Conservation (phyloP, 1,140 invertebrate genomes). For the Drosophila malerkotliana region DNA sequence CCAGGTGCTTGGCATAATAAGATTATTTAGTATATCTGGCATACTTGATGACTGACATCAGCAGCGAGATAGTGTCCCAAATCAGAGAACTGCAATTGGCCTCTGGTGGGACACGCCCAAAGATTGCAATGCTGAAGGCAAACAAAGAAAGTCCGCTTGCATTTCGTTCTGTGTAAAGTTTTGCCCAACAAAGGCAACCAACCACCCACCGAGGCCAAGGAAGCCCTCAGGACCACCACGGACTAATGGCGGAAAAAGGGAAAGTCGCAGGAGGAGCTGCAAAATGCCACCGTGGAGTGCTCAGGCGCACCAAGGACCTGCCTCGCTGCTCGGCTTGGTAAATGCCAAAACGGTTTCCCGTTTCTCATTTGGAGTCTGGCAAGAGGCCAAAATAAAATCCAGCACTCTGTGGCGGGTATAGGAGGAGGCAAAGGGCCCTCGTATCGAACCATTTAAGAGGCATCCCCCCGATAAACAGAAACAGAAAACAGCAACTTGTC, state of each 20-base stretch:
- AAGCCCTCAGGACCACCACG: constrained; percentile 26
- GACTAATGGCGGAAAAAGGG: constrained; percentile 42
- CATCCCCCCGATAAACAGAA: constrained; percentile 54
- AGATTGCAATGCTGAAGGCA: constrained; percentile 1
- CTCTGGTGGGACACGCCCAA: constrained; percentile 35
- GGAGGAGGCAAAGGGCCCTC: constrained; percentile 26
- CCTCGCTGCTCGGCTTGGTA: constrained; percentile 3
- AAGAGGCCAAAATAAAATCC: constrained; percentile 29
- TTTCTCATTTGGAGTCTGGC: constrained; percentile 16
- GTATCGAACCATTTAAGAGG: constrained; percentile 36
- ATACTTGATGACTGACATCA: constrained; percentile 71
- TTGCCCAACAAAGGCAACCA: constrained; percentile 28
- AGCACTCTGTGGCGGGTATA: constrained; percentile 24
- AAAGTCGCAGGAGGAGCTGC: constrained; percentile 37
- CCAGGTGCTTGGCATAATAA: constrained; percentile 60
- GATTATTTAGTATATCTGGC: constrained; percentile 39
- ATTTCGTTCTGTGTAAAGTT: constrained; percentile 2
- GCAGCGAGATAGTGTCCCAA: constrained; percentile 22
- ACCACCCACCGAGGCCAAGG: constrained; percentile 20
- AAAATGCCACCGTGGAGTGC: constrained; percentile 30
- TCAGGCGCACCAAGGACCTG: constrained; percentile 51
- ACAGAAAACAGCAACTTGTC: constrained; percentile 29
- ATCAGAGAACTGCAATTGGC: constrained; percentile 4
- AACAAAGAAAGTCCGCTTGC: neutral
- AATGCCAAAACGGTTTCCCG: constrained; percentile 29